Evolutionary conservation across 2,113 vertebrate species (phyloP).

Genomic region (Petroica traversi): DNA sequence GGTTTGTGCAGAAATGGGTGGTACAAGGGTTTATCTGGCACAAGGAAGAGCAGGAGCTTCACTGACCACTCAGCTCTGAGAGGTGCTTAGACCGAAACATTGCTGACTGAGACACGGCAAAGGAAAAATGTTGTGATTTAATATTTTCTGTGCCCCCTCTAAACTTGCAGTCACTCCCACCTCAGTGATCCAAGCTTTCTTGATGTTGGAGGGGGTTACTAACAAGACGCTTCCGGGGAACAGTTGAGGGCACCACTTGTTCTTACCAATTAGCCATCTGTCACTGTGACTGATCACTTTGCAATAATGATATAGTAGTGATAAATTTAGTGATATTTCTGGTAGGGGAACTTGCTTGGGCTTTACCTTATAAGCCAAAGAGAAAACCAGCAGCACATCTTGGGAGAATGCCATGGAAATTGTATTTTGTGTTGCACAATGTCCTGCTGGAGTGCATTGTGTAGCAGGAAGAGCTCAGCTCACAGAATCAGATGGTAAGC

Average conservation of each 20-base stretch:
- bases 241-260: neutral
- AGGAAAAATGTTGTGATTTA: neutral
- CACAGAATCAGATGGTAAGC: neutral
- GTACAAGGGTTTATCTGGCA: neutral
- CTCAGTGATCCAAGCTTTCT: neutral
- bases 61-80: neutral
- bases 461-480: conserved; percentile 11
- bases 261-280: conserved; percentile 8
- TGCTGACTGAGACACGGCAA: neutral
- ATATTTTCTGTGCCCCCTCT: neutral
- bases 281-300: conserved; percentile 30
- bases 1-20: neutral
- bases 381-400: neutral
- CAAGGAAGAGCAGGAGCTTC: neutral
- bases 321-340: conserved; percentile 1
- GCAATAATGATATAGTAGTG: neutral
- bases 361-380: neutral
- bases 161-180: neutral
- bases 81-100: neutral
- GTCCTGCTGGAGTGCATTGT: neutral
- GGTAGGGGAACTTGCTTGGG: neutral
- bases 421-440: neutral
- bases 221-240: neutral
- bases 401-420: neutral
- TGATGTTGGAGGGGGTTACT: neutral